Base-by-base conservation (phyloP, 2,797 vertebrate genomes). In the Nyctalus aviator region DNA sequence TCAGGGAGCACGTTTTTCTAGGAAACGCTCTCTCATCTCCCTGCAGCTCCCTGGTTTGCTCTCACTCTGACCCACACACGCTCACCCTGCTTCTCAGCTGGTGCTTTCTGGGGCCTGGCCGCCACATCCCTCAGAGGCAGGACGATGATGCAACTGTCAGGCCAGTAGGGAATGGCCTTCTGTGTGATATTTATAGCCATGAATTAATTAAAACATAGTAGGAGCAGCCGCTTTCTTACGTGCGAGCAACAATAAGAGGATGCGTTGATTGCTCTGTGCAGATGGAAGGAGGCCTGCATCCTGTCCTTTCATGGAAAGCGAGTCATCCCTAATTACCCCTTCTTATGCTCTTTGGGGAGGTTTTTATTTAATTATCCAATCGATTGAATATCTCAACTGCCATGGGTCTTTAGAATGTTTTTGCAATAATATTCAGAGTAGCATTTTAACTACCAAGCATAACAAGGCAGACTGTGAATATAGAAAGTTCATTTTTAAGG, bases 281-380 rank as follows among this genome's bases (percentile, higher is more conserved):
- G 76, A 94, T 90, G 94, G 94, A 73, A 94, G 93, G 94, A 73
- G 92, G 68, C 64, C 23, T 76, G 50, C 3, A 50, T 89, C 89
- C 77, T 95, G 77, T 96, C 93, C 86, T 96, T 96, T 91, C 86
- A 12, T 35, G 62, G 79, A 95, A 91, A 94, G n/a, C 84, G 94
- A 84, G 94, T 96, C 77, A 72, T 94, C 77, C 86, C 91, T 93
- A 96, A 97, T 96, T 95, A 94, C 84, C 85, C 90, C 92, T 95
- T 94, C 92, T 95, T 91, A 78, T 37, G 75, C 88, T 93, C 94
- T 93, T 96, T 48, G 93, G 86, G 86, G 85, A 83, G 44, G 92
- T 91, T 94, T 94, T 88, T 94, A 94, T 94, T 95, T 97, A 96
- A 97, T 96, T 95, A 93, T 96, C 88, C 95, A 91, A 94, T 96